A percentile compares a stretch with the other conserved stretches of the same genome.
Conservation (phyloP, 2,888 invertebrate genomes). For the Hyppa rectilinea region DNA sequence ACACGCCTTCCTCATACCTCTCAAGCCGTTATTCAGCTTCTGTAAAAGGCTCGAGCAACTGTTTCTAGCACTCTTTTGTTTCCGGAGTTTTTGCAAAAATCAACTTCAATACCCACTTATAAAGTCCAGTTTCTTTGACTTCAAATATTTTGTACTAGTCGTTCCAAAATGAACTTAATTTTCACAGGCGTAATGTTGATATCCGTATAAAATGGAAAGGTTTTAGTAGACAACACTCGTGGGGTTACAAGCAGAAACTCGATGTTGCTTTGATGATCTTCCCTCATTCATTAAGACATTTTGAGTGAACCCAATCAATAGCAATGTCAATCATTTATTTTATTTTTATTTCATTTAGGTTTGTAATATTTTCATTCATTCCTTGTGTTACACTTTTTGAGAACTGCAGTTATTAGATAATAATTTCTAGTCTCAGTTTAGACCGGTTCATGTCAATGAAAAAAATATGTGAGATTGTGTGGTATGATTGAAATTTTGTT, state of each 20-base stretch:
- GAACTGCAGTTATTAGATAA: conserved; percentile 53
- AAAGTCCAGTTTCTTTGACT: background rate
- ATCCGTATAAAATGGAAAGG: background rate
- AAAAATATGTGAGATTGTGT: conserved; percentile 47
- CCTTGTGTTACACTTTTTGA: conserved; percentile 61
- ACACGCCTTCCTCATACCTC: conserved; percentile 9
- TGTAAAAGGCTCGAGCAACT: background rate
- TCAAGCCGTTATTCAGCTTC: background rate
- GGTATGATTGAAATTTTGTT: conserved; percentile 51
- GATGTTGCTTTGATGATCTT: background rate
- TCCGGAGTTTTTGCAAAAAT: background rate
- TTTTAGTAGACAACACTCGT: background rate
- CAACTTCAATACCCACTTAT: background rate
- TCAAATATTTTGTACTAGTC: background rate
- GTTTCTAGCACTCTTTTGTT: background rate
- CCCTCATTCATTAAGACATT: background rate
- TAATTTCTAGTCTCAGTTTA: conserved; percentile 59
- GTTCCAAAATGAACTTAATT: background rate
- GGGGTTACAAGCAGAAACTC: background rate
- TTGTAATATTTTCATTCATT: conserved; percentile 32
- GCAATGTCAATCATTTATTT: conserved; percentile 8
- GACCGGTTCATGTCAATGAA: conserved; percentile 46
- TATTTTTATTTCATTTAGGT: background rate
- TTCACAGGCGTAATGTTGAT: background rate
- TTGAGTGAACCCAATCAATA: background rate